A percentile compares a stretch with the other conserved stretches of the same genome.
Conservation (phyloP, 2,797 vertebrate species). For the Poeciliopsis infans region DNA sequence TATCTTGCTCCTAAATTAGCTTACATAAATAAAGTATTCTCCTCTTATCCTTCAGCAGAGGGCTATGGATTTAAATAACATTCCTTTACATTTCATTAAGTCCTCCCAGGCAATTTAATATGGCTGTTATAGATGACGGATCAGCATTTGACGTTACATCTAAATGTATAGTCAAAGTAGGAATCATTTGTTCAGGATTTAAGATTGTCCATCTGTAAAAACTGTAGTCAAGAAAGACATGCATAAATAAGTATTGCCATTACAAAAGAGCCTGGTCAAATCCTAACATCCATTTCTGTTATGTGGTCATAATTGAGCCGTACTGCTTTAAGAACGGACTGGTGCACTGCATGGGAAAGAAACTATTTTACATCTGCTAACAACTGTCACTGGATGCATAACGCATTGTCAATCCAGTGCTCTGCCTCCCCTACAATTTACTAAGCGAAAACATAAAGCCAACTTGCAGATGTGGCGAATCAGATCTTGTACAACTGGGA, state of each 20-base stretch:
- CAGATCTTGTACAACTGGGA: neutral
- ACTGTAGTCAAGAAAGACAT: neutral
- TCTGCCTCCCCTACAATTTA: neutral
- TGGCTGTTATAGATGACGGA: neutral
- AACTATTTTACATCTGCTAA: neutral
- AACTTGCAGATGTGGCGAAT: neutral
- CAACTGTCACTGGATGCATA: neutral
- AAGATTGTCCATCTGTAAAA: neutral
- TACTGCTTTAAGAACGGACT: neutral
- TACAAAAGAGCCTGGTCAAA: neutral
- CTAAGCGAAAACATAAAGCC: neutral
- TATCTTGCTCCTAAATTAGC: conserved; percentile 27
- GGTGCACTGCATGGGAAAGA: neutral
- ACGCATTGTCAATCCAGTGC: neutral
- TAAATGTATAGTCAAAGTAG: neutral
- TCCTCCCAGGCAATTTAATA: neutral
- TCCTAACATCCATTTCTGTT: neutral
- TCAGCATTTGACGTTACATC: neutral
- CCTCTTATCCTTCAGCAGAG: conserved; percentile 3
- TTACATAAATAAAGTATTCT: conserved; percentile 23
- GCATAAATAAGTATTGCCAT: neutral
- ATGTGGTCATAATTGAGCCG: neutral
- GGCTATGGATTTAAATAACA: neutral
- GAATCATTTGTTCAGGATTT: neutral
- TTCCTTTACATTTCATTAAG: neutral